phyloP scores from a whole-genome alignment of 2,797 vertebrate species.

The Streptopelia turtur region DNA sequence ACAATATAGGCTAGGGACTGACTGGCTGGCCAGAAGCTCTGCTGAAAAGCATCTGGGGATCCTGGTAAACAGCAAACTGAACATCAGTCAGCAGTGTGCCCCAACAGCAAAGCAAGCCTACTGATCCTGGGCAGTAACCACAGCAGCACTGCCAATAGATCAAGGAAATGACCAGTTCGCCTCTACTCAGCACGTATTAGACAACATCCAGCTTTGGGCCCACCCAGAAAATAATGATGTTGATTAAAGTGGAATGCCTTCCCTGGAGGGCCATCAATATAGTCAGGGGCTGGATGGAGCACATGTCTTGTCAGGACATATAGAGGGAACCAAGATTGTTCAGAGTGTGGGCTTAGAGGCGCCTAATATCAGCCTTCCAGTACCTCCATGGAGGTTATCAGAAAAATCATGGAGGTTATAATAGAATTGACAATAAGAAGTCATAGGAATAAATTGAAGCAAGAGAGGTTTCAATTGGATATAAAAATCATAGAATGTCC shows the following conservation, averaged over 20 bases:
- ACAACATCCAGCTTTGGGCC: not conserved
- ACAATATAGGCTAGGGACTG: not conserved
- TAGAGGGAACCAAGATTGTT: not conserved
- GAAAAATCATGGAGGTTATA: not conserved
- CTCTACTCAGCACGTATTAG: not conserved
- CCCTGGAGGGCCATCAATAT: not conserved
- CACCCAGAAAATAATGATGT: not conserved
- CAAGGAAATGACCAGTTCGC: not conserved
- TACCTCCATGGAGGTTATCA: not conserved
- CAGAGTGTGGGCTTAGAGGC: not conserved
- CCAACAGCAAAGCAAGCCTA: not conserved
- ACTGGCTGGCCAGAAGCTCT: not conserved
- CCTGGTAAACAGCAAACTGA: not conserved
- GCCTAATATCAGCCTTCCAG: not conserved
- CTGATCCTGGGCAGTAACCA: not conserved
- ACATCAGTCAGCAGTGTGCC: rapidly evolving
- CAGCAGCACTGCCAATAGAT: not conserved
- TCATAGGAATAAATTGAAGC: not conserved
- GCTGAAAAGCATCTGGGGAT: not conserved
- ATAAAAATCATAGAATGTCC: not conserved
- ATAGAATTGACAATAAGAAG: not conserved
- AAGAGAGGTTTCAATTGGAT: not conserved
- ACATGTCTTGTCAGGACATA: not conserved
- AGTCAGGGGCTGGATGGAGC: not conserved
- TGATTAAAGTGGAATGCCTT: not conserved